A percentile compares a stretch with the other conserved stretches of the same genome.
These are phyloP conservation scores for Flexamia atlantica DNA, from an alignment of 2,888 invertebrate species.

Conservation along the genomic window DNA sequence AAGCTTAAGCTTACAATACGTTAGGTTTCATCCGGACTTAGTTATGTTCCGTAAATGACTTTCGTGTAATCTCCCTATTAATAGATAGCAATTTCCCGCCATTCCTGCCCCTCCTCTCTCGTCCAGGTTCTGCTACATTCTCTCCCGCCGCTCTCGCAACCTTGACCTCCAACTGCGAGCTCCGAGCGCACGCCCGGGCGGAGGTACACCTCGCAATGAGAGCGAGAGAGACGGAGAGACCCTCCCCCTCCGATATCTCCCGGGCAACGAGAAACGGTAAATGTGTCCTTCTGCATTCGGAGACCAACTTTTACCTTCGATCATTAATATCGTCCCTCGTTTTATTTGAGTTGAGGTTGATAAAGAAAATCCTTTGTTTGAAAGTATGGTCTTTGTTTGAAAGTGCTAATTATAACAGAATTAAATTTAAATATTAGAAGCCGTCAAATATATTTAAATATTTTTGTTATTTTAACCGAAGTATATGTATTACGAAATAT, in stretches of 20 bases:
- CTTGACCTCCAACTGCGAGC: constrained; percentile 18
- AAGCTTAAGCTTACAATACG: too few species aligned
- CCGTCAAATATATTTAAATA: too few species aligned
- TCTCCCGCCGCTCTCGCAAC: background rate
- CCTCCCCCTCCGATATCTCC: constrained; percentile 24
- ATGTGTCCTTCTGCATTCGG: background rate
- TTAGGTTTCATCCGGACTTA: too few species aligned
- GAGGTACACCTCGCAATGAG: constrained; percentile 2
- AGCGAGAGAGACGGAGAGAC: background rate
- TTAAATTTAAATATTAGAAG: too few species aligned
- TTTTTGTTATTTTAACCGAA: too few species aligned
- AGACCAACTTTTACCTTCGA: constrained; percentile 34
- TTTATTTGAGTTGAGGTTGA: background rate
- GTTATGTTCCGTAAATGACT: too few species aligned
- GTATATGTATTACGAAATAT: too few species aligned
- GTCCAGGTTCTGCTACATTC: background rate
- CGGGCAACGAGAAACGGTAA: background rate
- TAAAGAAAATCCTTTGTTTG: too few species aligned
- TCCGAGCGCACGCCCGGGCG: background rate
- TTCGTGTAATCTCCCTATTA: too few species aligned
- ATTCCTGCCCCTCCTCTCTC: background rate
- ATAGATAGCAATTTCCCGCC: constrained; percentile 12
- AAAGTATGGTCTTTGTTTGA: background rate
- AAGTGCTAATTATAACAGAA: background rate
- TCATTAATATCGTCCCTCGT: background rate